A percentile compares a stretch with the other conserved stretches of the same genome.
phyloP scores from a whole-genome alignment of 2,113 vertebrate species.

The Phyllopteryx taeniolatus region DNA sequence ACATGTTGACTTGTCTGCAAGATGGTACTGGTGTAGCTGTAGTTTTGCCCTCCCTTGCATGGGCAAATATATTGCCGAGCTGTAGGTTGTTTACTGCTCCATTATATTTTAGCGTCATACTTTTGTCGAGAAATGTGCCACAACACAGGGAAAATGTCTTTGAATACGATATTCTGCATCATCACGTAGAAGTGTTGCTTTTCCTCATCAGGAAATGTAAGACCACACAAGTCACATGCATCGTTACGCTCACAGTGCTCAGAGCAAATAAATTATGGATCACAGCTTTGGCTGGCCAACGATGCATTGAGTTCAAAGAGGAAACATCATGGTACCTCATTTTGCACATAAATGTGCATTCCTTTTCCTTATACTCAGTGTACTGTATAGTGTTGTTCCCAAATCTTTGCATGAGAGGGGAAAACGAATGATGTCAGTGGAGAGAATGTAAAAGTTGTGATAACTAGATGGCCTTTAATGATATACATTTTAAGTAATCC shows the following conservation, averaged over 20 bases:
- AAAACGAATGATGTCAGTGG: not conserved
- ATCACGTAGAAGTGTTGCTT: not conserved
- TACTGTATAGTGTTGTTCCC: not conserved
- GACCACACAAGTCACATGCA: not conserved
- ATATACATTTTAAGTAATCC: conserved; percentile 6
- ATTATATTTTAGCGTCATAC: not conserved
- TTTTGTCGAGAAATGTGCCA: not conserved
- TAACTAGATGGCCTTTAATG: not conserved
- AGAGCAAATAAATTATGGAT: conserved; percentile 54
- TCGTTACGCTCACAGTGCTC: conserved; percentile 22
- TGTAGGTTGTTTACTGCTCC: not conserved
- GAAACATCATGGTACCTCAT: conserved; percentile 3
- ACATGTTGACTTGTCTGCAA: not conserved
- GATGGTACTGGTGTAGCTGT: not conserved
- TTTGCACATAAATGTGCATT: not conserved
- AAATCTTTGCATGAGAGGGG: not conserved
- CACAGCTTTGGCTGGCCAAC: conserved; percentile 36
- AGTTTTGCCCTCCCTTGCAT: conserved; percentile 26
- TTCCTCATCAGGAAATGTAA: conserved; percentile 18
- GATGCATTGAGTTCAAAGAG: conserved; percentile 47
- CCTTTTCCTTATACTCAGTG: not conserved
- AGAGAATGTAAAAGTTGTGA: not conserved
- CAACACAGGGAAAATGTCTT: not conserved
- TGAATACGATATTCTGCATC: not conserved
- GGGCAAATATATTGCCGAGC: not conserved